Percentiles rank a stretch among this genome's conserved stretches.
phyloP scores from a whole-genome alignment of 1,140 invertebrate species.

The Sarcophaga bullata region DNA sequence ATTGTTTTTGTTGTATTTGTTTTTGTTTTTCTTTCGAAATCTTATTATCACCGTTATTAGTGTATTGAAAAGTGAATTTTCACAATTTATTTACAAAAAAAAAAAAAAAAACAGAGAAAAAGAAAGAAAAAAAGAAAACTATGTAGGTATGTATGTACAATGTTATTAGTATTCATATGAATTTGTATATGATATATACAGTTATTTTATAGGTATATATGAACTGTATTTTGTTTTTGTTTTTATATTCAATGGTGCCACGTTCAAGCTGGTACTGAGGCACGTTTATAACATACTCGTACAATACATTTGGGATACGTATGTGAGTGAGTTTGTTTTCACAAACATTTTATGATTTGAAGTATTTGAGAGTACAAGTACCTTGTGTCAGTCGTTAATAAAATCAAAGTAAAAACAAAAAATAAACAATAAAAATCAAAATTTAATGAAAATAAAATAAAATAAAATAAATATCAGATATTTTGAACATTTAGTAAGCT shows the following conservation, averaged over 20 bases:
- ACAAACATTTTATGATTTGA: neutral
- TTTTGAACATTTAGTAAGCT: too few relatives aligned
- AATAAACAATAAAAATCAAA: neutral
- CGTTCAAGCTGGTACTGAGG: neutral
- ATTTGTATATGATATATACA: too few relatives aligned
- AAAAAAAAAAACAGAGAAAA: neutral
- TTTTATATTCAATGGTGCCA: neutral
- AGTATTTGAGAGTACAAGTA: slow-evolving; percentile 14
- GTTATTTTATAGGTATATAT: too few relatives aligned
- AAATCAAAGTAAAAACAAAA: neutral
- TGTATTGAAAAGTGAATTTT: slow-evolving; percentile 10
- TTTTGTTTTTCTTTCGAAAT: neutral
- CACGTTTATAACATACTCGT: neutral
- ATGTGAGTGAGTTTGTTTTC: neutral
- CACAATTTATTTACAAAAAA: neutral
- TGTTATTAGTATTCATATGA: too few relatives aligned
- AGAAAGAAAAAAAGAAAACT: neutral
- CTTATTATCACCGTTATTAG: neutral
- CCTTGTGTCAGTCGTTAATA: slow-evolving; percentile 8
- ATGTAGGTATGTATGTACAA: neutral
- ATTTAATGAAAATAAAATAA: too few relatives aligned
- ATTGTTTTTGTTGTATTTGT: neutral
- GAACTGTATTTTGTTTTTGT: too few relatives aligned
- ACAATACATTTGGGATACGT: neutral
- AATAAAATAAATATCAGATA: too few relatives aligned